A percentile compares a stretch with the other conserved stretches of the same genome.
These are phyloP conservation scores for Amphimallon solstitiale DNA, from an alignment of 2,888 invertebrate genomes.

Conservation along the genomic window DNA sequence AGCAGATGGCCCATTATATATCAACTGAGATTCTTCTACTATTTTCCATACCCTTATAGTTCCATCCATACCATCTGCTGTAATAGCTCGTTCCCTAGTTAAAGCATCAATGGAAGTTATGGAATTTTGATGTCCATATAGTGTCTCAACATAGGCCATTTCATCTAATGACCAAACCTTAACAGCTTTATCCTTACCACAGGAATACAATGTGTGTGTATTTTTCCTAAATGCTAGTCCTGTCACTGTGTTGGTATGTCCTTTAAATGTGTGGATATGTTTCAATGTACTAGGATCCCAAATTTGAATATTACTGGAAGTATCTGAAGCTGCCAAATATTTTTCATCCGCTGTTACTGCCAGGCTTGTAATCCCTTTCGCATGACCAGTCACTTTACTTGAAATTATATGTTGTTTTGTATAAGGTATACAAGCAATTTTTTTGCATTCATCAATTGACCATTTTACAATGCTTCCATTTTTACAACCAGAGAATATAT, in stretches of 20 bases:
- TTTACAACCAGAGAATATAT: conserved; percentile 86
- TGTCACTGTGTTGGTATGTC: conserved; percentile 78
- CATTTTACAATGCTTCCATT: conserved; percentile 88
- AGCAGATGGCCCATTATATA: conserved; percentile 79
- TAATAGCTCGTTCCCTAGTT: conserved; percentile 85
- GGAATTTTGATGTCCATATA: conserved; percentile 91
- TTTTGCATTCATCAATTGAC: conserved; percentile 72
- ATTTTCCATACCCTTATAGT: conserved; percentile 96
- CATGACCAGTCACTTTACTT: conserved; percentile 52
- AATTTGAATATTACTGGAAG: conserved; percentile 77
- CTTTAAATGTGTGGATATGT: conserved; percentile 81
- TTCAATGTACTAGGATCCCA: conserved; percentile 84
- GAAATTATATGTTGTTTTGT: conserved; percentile 53
- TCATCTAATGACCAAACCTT: conserved; percentile 97
- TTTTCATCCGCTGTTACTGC: conserved; percentile 83
- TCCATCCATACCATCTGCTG: conserved; percentile 89
- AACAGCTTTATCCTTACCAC: conserved; percentile 80
- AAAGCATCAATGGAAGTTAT: conserved; percentile 91
- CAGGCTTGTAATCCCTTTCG: conserved; percentile 69
- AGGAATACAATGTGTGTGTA: conserved; percentile 86
- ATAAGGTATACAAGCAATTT: conserved; percentile 68
- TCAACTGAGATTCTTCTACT: conserved; percentile 94
- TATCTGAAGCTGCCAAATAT: conserved; percentile 82
- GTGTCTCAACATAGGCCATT: conserved; percentile 94
- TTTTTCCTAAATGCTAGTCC: conserved; percentile 87